Base-by-base conservation (phyloP, 2,797 vertebrate species). In the Melanitta fusca region DNA sequence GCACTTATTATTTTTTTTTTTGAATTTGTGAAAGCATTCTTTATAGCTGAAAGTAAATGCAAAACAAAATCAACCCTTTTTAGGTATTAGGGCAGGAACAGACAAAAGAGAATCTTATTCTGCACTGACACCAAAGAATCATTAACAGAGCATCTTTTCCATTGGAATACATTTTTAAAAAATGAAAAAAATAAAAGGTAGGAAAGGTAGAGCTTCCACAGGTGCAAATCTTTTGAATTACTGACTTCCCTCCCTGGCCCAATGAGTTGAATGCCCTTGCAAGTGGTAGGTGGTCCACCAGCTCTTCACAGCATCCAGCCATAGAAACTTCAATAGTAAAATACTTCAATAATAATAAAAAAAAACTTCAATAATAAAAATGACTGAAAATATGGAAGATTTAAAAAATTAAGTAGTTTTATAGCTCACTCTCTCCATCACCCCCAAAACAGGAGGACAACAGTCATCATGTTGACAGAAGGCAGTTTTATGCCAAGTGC, bases 401-500 rank as follows among this genome's bases (percentile, higher is more conserved):
- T 49, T 54, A 38, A 82, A 92, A 86, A 89, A 80, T 49, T 14
- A 60, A 8, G 34, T n/a, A 3, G 4, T 22, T 83, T 73, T 71
- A 34, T 43, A 88, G 27, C 8, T 93, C 15, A 28, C 74, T 79
- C 41, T 85, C 43, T 88, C 1, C 16, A 77, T 78, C 11, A 79
- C 17, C 41, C 51, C 34, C 25, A 79, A 94, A 64, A 36, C 8
- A 56, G 64, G 11, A 86, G 19, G 41, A 65, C 62, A 72, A 62
- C 24, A 69, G 28, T 53, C 25, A 84, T 88, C 90, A 77, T 19
- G 39, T 61, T 92, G 84, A 89, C 91, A 93, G 89, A 83, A 88
- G 24, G 68, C 34, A 87, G 90, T 93, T 93, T 95, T 81, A 87
- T 85, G 78, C 93, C 83, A 94, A 90, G 80, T 74, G 19, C 28